phyloP scores from a whole-genome alignment of 2,797 vertebrate genomes.

The Pangasius djambal region DNA sequence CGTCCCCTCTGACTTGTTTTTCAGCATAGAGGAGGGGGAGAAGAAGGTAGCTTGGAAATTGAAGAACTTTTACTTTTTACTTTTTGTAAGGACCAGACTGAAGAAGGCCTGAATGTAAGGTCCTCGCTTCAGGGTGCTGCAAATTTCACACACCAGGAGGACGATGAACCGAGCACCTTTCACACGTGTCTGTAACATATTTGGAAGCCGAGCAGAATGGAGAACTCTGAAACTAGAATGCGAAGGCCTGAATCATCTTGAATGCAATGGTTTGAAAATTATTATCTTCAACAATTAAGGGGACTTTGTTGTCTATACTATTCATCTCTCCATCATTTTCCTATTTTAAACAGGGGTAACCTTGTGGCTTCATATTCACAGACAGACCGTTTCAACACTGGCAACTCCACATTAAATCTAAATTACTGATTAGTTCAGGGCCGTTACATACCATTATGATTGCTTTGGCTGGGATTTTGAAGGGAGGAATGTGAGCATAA shows the following conservation, averaged over 20 bases:
- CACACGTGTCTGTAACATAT: constrained; percentile 42
- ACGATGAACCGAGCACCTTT: constrained; percentile 33
- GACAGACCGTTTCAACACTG: background rate
- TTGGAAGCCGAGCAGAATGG: background rate
- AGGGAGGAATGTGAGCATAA: background rate
- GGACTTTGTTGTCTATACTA: constrained; percentile 21
- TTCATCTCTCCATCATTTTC: constrained; percentile 16
- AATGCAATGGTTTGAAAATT: constrained; percentile 34
- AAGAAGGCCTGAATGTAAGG: constrained; percentile 47
- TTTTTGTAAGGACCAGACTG: constrained; percentile 19
- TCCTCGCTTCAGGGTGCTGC: constrained; percentile 54
- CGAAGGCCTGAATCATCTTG: constrained; percentile 10
- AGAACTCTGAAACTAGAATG: background rate
- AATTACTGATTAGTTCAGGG: constrained; percentile 3
- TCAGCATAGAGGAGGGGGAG: background rate
- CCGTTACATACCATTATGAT: background rate
- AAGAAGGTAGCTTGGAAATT: constrained; percentile 8
- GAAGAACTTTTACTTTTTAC: constrained; percentile 11
- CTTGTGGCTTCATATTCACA: constrained; percentile 5
- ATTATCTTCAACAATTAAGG: background rate
- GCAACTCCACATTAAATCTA: background rate
- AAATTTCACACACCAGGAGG: constrained; percentile 48
- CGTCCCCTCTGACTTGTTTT: background rate
- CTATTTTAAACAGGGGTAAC: background rate
- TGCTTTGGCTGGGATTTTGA: background rate